A percentile compares a stretch with the other conserved stretches of the same genome.
Conservation (phyloP, 2,888 invertebrate species). For the Tiliacea aurago region DNA sequence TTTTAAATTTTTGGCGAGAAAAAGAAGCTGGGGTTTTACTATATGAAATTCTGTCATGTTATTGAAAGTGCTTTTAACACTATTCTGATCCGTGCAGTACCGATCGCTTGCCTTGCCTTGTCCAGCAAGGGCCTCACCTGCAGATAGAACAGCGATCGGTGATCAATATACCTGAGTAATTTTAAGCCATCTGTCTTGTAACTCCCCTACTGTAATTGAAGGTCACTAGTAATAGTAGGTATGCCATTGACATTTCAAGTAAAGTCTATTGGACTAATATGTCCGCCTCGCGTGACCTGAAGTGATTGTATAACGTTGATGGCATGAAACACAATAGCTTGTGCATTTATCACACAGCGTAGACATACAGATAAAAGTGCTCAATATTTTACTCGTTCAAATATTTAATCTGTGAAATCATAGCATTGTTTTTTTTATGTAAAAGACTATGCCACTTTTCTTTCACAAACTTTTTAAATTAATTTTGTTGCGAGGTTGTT, state of each 20-base stretch:
- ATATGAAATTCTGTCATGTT: too few relatives aligned
- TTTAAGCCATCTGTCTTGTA: slow-evolving; percentile 6
- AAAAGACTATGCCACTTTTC: slow-evolving; percentile 1
- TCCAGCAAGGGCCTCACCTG: too few relatives aligned
- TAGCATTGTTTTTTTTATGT: slow-evolving; percentile 30
- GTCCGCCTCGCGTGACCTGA: slow-evolving; percentile 45
- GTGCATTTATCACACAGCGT: slow-evolving; percentile 41
- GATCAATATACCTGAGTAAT: too few relatives aligned
- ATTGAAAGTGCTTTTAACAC: too few relatives aligned
- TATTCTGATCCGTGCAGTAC: background rate
- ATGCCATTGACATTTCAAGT: slow-evolving; percentile 54
- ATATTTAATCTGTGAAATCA: slow-evolving; percentile 22
- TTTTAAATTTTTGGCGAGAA: background rate
- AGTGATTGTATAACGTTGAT: slow-evolving; percentile 45
- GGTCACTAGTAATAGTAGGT: slow-evolving; percentile 21
- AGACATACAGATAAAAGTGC: slow-evolving; percentile 22
- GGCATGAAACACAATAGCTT: slow-evolving; percentile 48
- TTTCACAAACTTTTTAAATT: slow-evolving; percentile 23
- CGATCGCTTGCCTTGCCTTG: too few relatives aligned
- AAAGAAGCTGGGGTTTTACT: fast-evolving
- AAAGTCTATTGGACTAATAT: slow-evolving; percentile 40
- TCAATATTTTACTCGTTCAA: slow-evolving; percentile 17
- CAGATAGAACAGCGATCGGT: too few relatives aligned
- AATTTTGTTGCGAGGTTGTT: background rate
- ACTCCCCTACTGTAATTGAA: slow-evolving; percentile 14